A percentile compares a stretch with the other conserved stretches of the same genome.
These are phyloP conservation scores for Colletes latitarsis DNA, from an alignment of 1,140 invertebrate genomes.

Conservation along the genomic window DNA sequence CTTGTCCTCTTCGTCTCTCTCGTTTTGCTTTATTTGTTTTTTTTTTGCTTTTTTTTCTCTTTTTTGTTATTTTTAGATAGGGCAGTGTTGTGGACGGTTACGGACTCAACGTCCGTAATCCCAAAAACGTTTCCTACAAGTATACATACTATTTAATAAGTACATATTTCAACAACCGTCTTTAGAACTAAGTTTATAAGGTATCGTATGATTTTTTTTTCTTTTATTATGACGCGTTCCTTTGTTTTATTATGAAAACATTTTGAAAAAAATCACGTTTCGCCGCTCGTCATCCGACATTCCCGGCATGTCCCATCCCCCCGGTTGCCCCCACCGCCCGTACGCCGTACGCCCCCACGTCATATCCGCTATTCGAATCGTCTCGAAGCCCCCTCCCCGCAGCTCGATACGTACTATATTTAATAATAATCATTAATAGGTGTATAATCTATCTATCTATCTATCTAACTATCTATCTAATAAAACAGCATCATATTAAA, in stretches of 20 bases:
- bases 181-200: constrained; percentile 76
- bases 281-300: constrained; percentile 3
- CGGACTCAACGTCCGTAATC: constrained; percentile 77
- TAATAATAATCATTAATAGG: constrained; percentile 75
- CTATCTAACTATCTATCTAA: constrained; percentile 73
- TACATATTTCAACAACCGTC: constrained; percentile 78
- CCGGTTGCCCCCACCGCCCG: not conserved
- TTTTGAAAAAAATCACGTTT: constrained; percentile 45
- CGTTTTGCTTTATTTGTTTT: not conserved
- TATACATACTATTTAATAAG: constrained; percentile 78
- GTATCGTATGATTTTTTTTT: constrained; percentile 64
- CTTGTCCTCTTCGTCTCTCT: not conserved
- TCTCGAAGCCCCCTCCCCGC: not conserved
- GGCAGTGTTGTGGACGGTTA: constrained; percentile 80
- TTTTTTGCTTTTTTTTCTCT: constrained; percentile 24
- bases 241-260: constrained; percentile 58
- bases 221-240: constrained; percentile 23
- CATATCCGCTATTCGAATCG: not conserved
- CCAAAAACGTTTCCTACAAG: constrained; percentile 77
- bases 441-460: constrained; percentile 73
- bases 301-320: not conserved
- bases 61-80: constrained; percentile 68
- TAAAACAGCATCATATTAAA: constrained; percentile 83
- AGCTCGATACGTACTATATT: constrained; percentile 58
- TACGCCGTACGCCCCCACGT: not conserved